Evolutionary conservation across 2,888 invertebrate species (phyloP).

Genomic region (Ametastegia equiseti): DNA sequence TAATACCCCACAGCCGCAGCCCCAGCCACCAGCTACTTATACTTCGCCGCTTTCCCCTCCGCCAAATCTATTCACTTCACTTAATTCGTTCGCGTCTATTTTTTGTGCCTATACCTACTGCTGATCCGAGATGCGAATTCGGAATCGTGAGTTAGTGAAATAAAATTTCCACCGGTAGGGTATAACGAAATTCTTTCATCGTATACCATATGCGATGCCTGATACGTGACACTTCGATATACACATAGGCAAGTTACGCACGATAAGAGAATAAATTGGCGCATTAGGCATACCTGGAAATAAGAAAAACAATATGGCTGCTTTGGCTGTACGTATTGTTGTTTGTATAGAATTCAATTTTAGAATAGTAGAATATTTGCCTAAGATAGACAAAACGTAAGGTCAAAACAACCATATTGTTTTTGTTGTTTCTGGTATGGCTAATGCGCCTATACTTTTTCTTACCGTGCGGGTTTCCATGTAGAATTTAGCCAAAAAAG

Average conservation of each 20-base stretch:
- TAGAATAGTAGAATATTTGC: too few relatives aligned
- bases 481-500: too few relatives aligned
- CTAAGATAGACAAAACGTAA: too few relatives aligned
- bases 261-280: background rate
- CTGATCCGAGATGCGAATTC: background rate
- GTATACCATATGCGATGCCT: background rate
- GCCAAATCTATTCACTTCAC: slow-evolving; percentile 17
- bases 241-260: background rate
- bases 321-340: too few relatives aligned
- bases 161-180: background rate
- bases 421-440: too few relatives aligned
- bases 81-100: background rate
- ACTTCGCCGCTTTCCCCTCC: slow-evolving; percentile 25
- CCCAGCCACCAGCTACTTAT: background rate
- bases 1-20: background rate
- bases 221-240: background rate
- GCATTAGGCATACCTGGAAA: too few relatives aligned
- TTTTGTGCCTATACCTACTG: background rate
- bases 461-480: too few relatives aligned
- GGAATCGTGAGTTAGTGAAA: background rate
- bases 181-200: background rate
- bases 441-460: too few relatives aligned
- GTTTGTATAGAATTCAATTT: too few relatives aligned
- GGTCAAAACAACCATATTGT: too few relatives aligned
- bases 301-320: background rate